Conservation (phyloP, 37 sponge, comb jelly and placozoan species). For the Spongilla lacustris region DNA sequence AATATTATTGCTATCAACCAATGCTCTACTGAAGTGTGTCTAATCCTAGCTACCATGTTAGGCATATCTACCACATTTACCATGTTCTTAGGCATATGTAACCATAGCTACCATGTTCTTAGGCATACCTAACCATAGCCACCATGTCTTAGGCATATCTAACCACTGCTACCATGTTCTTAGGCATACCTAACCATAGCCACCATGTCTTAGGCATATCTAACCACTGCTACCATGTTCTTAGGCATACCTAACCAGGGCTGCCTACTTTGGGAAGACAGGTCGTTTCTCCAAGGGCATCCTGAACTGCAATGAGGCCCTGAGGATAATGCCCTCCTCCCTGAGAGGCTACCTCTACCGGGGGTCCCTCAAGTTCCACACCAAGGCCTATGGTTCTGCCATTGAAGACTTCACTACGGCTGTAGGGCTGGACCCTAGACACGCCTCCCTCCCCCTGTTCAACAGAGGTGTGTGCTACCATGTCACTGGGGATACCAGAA, state of each 20-base stretch:
- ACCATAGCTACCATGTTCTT: too few species aligned
- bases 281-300: conserved; percentile 86
- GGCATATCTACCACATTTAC: too few species aligned
- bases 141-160: too few species aligned
- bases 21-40: too few species aligned
- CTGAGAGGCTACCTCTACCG: conserved; percentile 88
- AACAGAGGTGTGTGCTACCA: conserved; percentile 91
- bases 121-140: too few species aligned
- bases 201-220: too few species aligned
- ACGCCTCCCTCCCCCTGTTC: conserved; percentile 75
- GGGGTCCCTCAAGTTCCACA: conserved; percentile 80
- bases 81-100: too few species aligned
- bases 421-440: conserved; percentile 43
- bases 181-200: too few species aligned
- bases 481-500: conserved; percentile 34
- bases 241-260: conserved; percentile 85
- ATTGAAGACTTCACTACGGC: conserved; percentile 77
- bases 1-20: too few species aligned
- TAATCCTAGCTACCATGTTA: too few species aligned
- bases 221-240: not conserved
- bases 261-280: conserved; percentile 72
- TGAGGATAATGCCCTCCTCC: conserved; percentile 71
- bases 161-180: not conserved
- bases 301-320: conserved; percentile 96
- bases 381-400: conserved; percentile 58